Percentiles rank a stretch among this genome's conserved stretches.
These are phyloP conservation scores for Colossoma macropomum DNA, from an alignment of 2,113 vertebrate genomes.

Conservation along the genomic window DNA sequence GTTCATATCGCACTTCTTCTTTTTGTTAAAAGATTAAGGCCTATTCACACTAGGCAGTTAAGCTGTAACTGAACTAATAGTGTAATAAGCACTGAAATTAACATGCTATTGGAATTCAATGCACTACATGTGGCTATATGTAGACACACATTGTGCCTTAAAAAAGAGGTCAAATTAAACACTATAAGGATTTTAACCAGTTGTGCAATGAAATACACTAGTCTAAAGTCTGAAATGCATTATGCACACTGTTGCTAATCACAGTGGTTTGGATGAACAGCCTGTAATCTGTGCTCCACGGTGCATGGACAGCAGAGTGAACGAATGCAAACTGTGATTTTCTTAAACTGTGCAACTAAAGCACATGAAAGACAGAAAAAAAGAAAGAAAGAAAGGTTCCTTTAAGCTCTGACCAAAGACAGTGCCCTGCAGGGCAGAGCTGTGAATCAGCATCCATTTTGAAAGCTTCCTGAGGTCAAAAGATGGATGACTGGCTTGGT, in stretches of 20 bases:
- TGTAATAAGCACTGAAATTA: background rate
- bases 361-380: background rate
- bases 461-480: conserved; percentile 35
- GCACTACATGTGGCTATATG: background rate
- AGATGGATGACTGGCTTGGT: conserved; percentile 24
- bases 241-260: background rate
- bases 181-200: background rate
- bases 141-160: background rate
- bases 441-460: background rate
- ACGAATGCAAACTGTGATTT: background rate
- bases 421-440: conserved; percentile 7
- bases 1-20: background rate
- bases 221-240: background rate
- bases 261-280: background rate
- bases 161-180: background rate
- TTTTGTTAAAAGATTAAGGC: background rate
- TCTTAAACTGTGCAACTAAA: too few species aligned
- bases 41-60: background rate
- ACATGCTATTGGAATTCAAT: background rate
- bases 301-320: background rate
- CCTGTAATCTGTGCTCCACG: background rate
- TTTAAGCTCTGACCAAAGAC: background rate
- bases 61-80: background rate
- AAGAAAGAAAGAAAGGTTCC: background rate
- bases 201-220: background rate